Conservation (phyloP, 2,888 invertebrate species). For the Leptogaster cylindrica region DNA sequence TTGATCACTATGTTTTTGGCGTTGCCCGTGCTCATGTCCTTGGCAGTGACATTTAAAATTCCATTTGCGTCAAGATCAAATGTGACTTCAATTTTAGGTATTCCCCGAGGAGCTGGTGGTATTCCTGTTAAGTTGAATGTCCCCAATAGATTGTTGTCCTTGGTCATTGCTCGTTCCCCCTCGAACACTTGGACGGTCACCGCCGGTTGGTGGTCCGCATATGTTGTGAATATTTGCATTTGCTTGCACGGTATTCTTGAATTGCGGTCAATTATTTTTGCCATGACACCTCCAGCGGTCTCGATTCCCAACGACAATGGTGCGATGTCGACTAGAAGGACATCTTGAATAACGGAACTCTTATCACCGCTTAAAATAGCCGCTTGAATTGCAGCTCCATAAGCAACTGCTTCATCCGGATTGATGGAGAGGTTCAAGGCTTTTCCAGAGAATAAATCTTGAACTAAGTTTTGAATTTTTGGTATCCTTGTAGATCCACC, state of each 20-base stretch:
- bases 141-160: slow-evolving; percentile 91
- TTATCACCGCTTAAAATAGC: slow-evolving; percentile 74
- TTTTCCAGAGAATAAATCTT: slow-evolving; percentile 78
- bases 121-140: slow-evolving; percentile 96
- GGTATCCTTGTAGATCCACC: slow-evolving; percentile 84
- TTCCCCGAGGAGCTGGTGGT: slow-evolving; percentile 91
- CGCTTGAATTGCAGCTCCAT: slow-evolving; percentile 77
- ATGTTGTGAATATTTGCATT: slow-evolving; percentile 78
- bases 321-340: slow-evolving; percentile 72
- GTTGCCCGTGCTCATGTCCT: slow-evolving; percentile 71
- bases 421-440: slow-evolving; percentile 76
- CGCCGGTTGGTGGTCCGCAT: slow-evolving; percentile 79
- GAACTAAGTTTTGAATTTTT: slow-evolving; percentile 75
- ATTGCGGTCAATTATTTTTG: slow-evolving; percentile 76
- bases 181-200: slow-evolving; percentile 78
- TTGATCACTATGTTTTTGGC: slow-evolving; percentile 80
- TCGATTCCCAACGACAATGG: slow-evolving; percentile 77
- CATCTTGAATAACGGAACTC: slow-evolving; percentile 76
- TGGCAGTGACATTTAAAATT: slow-evolving; percentile 87
- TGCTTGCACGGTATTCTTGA: slow-evolving; percentile 75
- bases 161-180: slow-evolving; percentile 87
- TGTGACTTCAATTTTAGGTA: slow-evolving; percentile 85
- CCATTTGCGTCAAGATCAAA: slow-evolving; percentile 90
- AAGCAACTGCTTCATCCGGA: slow-evolving; percentile 82
- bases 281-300: slow-evolving; percentile 83